Percentiles rank a stretch among this genome's conserved stretches.
Evolutionary conservation across 1,140 invertebrate genomes (phyloP).

Genomic region (Periplaneta americana): DNA sequence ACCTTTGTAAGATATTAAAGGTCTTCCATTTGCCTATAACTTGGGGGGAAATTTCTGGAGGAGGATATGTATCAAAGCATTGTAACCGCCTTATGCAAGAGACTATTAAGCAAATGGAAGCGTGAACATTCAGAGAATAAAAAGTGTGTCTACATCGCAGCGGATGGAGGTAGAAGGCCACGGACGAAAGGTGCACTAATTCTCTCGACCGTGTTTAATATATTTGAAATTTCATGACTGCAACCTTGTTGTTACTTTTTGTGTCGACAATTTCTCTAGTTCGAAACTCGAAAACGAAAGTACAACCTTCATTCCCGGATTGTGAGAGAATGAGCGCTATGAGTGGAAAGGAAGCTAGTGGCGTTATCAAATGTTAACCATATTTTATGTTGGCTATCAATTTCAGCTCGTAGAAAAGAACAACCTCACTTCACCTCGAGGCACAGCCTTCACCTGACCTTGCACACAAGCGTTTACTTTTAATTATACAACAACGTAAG

Average conservation of each 20-base stretch:
- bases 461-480: too few relatives aligned
- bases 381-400: too few relatives aligned
- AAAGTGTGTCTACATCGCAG: not conserved
- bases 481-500: too few relatives aligned
- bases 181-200: not conserved
- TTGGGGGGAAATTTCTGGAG: not conserved
- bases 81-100: not conserved
- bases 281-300: not conserved
- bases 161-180: not conserved
- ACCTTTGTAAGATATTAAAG: not conserved
- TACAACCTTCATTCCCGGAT: not conserved
- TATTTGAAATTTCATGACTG: too few relatives aligned
- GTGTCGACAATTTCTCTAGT: not conserved
- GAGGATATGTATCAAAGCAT: not conserved
- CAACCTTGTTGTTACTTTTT: not conserved
- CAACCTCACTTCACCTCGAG: too few relatives aligned
- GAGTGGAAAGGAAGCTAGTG: too few relatives aligned
- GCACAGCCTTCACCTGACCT: too few relatives aligned
- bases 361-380: too few relatives aligned
- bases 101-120: not conserved
- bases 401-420: too few relatives aligned
- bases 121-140: not conserved
- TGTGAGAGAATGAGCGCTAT: too few relatives aligned
- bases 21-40: not conserved
- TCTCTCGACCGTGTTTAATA: not conserved